Conservation (phyloP, 2,113 vertebrate genomes). For the Salminus brasiliensis region DNA sequence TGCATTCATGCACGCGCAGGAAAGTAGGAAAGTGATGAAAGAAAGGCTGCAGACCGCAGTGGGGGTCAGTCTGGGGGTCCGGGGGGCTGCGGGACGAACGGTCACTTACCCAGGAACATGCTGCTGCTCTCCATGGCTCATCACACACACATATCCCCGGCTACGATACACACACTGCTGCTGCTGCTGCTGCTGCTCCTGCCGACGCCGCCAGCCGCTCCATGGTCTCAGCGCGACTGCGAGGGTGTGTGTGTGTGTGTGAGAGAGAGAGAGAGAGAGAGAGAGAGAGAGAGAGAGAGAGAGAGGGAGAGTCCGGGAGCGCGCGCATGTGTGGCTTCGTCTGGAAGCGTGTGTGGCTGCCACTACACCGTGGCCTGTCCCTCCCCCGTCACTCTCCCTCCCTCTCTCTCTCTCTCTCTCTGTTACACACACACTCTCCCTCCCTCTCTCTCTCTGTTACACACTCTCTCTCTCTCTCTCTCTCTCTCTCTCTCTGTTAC, state of each 20-base stretch:
- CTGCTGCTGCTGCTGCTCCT: conserved; percentile 73
- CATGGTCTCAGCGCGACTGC: conserved; percentile 3
- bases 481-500: not conserved
- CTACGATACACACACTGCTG: conserved; percentile 78
- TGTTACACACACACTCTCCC: not conserved
- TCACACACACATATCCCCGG: conserved; percentile 80
- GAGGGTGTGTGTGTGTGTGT: not conserved
- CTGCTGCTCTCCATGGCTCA: conserved; percentile 93
- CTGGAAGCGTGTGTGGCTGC: conserved; percentile 52
- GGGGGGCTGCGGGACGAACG: not conserved
- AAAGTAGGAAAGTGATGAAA: not conserved
- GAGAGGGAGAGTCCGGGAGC: not conserved
- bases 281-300: not conserved
- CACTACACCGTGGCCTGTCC: conserved; percentile 30
- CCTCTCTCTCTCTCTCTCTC: not conserved
- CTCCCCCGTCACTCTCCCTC: conserved; percentile 28
- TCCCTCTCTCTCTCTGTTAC: conserved; percentile 39
- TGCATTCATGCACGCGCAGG: not conserved
- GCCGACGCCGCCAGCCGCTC: conserved; percentile 12
- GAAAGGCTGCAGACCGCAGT: not conserved
- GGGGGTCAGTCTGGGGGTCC: not conserved
- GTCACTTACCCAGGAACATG: conserved; percentile 98
- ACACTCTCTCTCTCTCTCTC: conserved; percentile 10
- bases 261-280: not conserved
- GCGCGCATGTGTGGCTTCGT: not conserved